Evolutionary conservation across 2,113 vertebrate species (phyloP), one percentile per base, ranked within the genome.

Genomic region (Physeter macrocephalus): DNA sequence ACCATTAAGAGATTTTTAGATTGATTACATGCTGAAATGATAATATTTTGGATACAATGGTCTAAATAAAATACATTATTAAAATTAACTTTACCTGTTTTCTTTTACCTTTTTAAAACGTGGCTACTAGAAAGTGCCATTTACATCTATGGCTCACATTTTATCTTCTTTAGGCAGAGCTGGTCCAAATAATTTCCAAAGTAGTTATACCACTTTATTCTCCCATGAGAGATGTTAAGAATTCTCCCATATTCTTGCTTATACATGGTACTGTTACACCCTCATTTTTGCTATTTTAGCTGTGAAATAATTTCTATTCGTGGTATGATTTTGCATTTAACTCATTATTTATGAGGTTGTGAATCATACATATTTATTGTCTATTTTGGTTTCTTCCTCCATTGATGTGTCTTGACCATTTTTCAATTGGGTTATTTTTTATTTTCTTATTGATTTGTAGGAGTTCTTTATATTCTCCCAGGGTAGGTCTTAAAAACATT

Each of bases 401-500:
- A 11, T 75, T 66, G 59, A 83, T 93, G 25, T 11, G 34, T 64
- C 34, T 74, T 93, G 66, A 36, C 66, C 27, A 57, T 46, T 88
- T 93, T 92, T 21, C 8, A 57, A 27, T 52, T 75, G 59, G 18
- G 14, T 21, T 77, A 75, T 75, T 95, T 83, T 52, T 72, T 80
- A 61, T 82, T 90, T 97, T 94, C 71, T 96, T 72, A 96, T 20
- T 85, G 66, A 91, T 66, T 46, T 85, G 15, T 84, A 91, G 52
- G 11, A 74, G 6, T 57, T 91, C 59, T 88, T 72, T 62, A 62
- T 69, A 29, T 62, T 74, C 12, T 75, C 34, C 39, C 25, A 49
- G 21, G n/a, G 49, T 90, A 75, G 52, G 34, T 82, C 67, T 91
- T 43, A 80, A 87, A 90, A 88, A 13, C 4, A 31, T 18, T 84